Evolutionary conservation across 2,888 invertebrate genomes (phyloP).

Genomic region (Meliscaeva auricollis): DNA sequence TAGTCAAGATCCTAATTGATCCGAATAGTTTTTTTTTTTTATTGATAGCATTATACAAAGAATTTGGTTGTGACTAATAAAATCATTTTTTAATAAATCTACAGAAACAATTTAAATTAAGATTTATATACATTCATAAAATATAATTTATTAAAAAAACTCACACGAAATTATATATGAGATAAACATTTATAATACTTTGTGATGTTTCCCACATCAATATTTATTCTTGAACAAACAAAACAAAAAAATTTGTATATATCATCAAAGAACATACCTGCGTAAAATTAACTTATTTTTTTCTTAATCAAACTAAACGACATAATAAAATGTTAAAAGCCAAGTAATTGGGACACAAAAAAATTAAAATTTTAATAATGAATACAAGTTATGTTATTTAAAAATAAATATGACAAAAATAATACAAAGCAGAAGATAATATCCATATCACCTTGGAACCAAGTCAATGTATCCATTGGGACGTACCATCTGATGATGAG

Average conservation of each 20-base stretch:
- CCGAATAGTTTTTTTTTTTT: background rate
- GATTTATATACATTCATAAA: slow-evolving; percentile 48
- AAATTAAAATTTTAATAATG: slow-evolving; percentile 55
- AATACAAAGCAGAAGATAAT: slow-evolving; percentile 31
- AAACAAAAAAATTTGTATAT: background rate
- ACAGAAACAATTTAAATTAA: slow-evolving; percentile 36
- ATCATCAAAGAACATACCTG: slow-evolving; percentile 32
- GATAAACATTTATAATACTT: slow-evolving; percentile 71
- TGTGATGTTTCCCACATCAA: slow-evolving; percentile 42
- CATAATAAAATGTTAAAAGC: slow-evolving; percentile 45
- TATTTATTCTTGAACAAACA: background rate
- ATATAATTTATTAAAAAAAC: slow-evolving; percentile 41
- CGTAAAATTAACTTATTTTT: slow-evolving; percentile 9
- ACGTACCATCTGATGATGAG: slow-evolving; percentile 82
- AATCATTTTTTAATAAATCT: slow-evolving; percentile 24
- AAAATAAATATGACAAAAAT: slow-evolving; percentile 44
- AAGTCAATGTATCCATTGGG: slow-evolving; percentile 83
- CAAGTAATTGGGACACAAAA: slow-evolving; percentile 30
- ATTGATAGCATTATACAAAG: slow-evolving; percentile 29
- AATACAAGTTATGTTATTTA: slow-evolving; percentile 53
- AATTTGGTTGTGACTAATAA: slow-evolving; percentile 1
- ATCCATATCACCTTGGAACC: slow-evolving; percentile 81
- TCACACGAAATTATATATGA: slow-evolving; percentile 46
- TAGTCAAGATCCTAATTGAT: background rate
- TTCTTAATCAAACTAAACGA: slow-evolving; percentile 50